Conservation (phyloP, 2,113 vertebrate genomes). For the Neodontobutis hainanensis region DNA sequence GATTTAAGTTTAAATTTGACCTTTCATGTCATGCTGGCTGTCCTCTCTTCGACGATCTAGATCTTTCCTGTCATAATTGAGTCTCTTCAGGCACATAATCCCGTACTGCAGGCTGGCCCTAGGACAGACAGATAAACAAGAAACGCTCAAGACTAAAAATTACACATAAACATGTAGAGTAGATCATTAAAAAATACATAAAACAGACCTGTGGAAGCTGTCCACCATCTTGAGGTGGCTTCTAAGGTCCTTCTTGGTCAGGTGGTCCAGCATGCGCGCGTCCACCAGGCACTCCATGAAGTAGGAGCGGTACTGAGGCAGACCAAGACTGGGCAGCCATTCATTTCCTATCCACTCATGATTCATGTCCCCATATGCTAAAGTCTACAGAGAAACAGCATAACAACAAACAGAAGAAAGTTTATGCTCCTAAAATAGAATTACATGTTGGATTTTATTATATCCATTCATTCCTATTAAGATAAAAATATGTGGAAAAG, state of each 20-base stretch:
- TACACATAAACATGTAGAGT: conserved; percentile 21
- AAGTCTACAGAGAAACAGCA: conserved; percentile 77
- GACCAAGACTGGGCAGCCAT: conserved; percentile 94
- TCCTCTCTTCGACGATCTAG: conserved; percentile 91
- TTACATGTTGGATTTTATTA: too few relatives aligned
- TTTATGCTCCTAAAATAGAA: too few relatives aligned
- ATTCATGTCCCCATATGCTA: conserved; percentile 98
- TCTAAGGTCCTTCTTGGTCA: conserved; percentile 96
- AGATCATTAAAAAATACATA: not conserved
- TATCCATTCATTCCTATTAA: too few relatives aligned
- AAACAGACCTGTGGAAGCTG: conserved; percentile 91
- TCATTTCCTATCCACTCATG: conserved; percentile 98
- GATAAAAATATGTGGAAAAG: too few relatives aligned
- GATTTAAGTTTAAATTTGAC: conserved; percentile 54
- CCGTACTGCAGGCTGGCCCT: conserved; percentile 96
- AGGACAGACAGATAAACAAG: conserved; percentile 40
- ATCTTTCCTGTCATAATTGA: conserved; percentile 97
- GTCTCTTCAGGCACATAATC: conserved; percentile 97
- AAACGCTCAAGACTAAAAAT: conserved; percentile 20
- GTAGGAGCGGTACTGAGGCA: conserved; percentile 96
- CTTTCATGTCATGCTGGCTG: conserved; percentile 92
- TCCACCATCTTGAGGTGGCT: conserved; percentile 98
- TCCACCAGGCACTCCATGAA: conserved; percentile 99
- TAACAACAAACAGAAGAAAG: not conserved
- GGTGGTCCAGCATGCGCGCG: conserved; percentile 94